Conservation (phyloP, 2,113 vertebrate species). For the Elephantulus edwardii region DNA sequence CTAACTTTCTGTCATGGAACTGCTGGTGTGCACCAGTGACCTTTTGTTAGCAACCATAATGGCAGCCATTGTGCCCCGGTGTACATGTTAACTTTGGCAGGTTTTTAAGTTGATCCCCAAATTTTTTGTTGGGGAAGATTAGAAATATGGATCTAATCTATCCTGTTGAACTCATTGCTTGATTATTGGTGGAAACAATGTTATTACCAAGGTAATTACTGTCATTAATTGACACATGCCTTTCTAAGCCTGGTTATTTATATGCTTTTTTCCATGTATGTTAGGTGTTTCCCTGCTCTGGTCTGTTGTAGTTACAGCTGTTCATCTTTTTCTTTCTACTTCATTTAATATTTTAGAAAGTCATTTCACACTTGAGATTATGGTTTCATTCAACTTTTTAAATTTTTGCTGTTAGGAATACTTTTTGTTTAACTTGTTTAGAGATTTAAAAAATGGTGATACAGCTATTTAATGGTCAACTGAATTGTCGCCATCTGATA, state of each 20-base stretch:
- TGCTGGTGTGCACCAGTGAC: too few relatives aligned
- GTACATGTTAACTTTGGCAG: slow-evolving; percentile 12
- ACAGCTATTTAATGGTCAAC: neutral
- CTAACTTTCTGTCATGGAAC: too few relatives aligned
- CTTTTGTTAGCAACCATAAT: too few relatives aligned
- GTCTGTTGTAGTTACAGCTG: neutral
- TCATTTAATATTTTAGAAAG: neutral
- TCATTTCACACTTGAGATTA: neutral
- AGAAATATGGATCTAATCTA: slow-evolving; percentile 2
- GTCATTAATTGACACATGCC: neutral
- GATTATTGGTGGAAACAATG: neutral
- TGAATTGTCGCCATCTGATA: slow-evolving; percentile 20
- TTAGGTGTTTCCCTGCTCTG: neutral
- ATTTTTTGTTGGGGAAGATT: neutral
- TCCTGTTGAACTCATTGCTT: neutral
- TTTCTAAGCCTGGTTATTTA: neutral
- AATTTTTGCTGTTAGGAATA: neutral
- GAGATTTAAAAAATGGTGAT: neutral
- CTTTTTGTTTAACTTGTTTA: slow-evolving; percentile 23
- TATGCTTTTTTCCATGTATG: neutral
- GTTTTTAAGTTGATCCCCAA: neutral
- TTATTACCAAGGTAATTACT: neutral
- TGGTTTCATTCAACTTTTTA: neutral
- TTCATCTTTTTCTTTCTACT: slow-evolving; percentile 24
- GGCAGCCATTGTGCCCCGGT: too few relatives aligned